phyloP scores from a whole-genome alignment of 2,888 invertebrate genomes.

The Tenthredo mesomela region DNA sequence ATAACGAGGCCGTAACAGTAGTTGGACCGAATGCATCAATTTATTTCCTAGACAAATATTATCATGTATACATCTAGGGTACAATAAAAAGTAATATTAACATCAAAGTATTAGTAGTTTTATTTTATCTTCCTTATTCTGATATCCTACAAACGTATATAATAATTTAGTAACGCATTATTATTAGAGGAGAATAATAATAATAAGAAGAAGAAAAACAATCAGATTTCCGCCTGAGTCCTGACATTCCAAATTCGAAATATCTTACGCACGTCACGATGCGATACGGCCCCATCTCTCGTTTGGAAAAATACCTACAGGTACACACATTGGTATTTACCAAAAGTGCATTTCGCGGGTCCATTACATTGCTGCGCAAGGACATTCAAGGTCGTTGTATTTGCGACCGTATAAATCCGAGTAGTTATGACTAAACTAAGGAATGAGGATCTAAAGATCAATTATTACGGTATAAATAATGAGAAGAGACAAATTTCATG shows the following conservation, averaged over 20 bases:
- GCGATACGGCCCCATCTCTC: not conserved
- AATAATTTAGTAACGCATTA: not conserved
- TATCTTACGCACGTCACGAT: slow-evolving; percentile 17
- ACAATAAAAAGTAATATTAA: slow-evolving; percentile 62
- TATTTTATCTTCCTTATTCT: not conserved
- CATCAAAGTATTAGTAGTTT: not conserved
- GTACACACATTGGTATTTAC: not conserved
- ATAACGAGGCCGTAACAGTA: slow-evolving; percentile 61
- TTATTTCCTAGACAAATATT: slow-evolving; percentile 64
- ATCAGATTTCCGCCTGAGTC: not conserved
- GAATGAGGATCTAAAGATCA: slow-evolving; percentile 1
- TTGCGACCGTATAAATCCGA: not conserved
- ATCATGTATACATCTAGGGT: slow-evolving; percentile 66
- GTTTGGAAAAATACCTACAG: not conserved
- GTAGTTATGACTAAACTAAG: not conserved
- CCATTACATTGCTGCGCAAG: slow-evolving; percentile 13
- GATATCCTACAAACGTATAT: too few relatives aligned
- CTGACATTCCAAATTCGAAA: not conserved
- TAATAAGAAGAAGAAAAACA: not conserved
- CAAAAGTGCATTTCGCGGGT: slow-evolving; percentile 22
- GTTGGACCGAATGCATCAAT: slow-evolving; percentile 62
- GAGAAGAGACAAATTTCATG: not conserved
- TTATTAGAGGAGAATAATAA: not conserved
- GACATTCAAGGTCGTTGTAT: slow-evolving; percentile 43
- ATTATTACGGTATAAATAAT: not conserved